A percentile compares a stretch with the other conserved stretches of the same genome.
These are phyloP conservation scores for Micromys minutus DNA, from an alignment of 2,113 vertebrate species.

Conservation along the genomic window DNA sequence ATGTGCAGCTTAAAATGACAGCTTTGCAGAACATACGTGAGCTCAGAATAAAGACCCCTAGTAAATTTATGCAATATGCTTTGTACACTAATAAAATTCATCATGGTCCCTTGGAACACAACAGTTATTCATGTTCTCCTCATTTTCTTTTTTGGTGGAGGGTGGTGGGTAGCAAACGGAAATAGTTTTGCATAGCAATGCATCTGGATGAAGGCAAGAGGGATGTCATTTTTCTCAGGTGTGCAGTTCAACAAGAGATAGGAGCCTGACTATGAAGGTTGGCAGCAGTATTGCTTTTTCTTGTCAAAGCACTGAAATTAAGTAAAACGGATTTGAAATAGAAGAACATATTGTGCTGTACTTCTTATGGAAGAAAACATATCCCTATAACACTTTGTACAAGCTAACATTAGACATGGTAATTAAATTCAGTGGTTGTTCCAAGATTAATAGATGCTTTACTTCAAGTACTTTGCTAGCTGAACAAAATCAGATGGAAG, in stretches of 20 bases:
- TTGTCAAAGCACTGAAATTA: slow-evolving; percentile 81
- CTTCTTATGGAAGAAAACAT: slow-evolving; percentile 85
- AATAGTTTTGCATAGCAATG: slow-evolving; percentile 62
- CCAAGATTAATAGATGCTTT: slow-evolving; percentile 88
- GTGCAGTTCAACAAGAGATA: slow-evolving; percentile 65
- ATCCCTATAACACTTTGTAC: slow-evolving; percentile 86
- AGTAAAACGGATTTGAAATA: slow-evolving; percentile 84
- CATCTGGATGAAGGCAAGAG: slow-evolving; percentile 68
- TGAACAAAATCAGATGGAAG: slow-evolving; percentile 80
- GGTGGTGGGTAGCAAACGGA: slow-evolving; percentile 10
- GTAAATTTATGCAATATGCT: slow-evolving; percentile 79
- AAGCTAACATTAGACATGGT: slow-evolving; percentile 87
- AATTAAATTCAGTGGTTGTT: slow-evolving; percentile 88
- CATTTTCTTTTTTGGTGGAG: not conserved
- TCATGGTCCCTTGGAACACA: slow-evolving; percentile 60
- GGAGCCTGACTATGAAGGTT: slow-evolving; percentile 77
- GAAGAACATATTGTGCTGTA: slow-evolving; percentile 87
- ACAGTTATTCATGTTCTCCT: slow-evolving; percentile 70
- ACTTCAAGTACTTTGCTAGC: slow-evolving; percentile 84
- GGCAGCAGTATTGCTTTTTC: slow-evolving; percentile 72
- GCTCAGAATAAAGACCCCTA: slow-evolving; percentile 78
- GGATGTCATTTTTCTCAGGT: slow-evolving; percentile 74
- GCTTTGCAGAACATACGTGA: slow-evolving; percentile 78
- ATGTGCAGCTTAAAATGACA: slow-evolving; percentile 70
- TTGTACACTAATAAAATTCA: slow-evolving; percentile 73